Evolutionary conservation across 2,113 vertebrate species (phyloP).

Genomic region (Ciconia boyciana): DNA sequence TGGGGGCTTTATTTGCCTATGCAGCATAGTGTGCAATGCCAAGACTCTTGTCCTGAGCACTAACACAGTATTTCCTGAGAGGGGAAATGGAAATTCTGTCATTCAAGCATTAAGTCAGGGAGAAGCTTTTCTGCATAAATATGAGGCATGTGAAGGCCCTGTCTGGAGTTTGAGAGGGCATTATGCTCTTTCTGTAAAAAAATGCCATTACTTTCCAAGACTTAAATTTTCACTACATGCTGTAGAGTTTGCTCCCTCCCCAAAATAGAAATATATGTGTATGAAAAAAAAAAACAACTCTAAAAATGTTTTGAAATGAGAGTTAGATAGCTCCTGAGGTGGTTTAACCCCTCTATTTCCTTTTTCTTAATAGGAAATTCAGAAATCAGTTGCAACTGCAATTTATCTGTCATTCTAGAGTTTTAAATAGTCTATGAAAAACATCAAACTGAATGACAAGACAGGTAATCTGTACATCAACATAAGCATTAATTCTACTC

Average conservation of each 20-base stretch:
- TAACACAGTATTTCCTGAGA: background rate
- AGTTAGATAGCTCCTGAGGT: background rate
- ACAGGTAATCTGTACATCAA: conserved; percentile 31
- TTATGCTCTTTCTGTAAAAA: background rate
- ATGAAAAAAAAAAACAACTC: background rate
- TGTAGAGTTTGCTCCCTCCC: background rate
- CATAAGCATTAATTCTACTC: conserved; percentile 29
- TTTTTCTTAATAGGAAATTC: background rate
- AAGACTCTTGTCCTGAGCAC: background rate
- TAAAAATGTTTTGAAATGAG: conserved; percentile 4
- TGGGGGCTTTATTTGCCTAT: background rate
- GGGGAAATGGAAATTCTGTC: background rate
- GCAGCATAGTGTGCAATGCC: background rate
- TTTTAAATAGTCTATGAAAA: conserved; percentile 18
- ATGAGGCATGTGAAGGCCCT: background rate
- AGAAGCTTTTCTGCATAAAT: background rate
- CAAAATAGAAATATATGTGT: background rate
- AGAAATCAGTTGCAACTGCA: conserved; percentile 1
- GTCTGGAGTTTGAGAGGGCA: background rate
- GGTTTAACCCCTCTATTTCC: background rate
- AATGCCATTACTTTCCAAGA: background rate
- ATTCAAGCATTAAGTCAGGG: background rate
- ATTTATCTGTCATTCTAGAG: conserved; percentile 43
- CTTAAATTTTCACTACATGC: background rate
- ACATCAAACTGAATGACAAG: conserved; percentile 42